Base-by-base conservation (phyloP, 2,888 invertebrate genomes). In the Oxycera nigricornis region DNA sequence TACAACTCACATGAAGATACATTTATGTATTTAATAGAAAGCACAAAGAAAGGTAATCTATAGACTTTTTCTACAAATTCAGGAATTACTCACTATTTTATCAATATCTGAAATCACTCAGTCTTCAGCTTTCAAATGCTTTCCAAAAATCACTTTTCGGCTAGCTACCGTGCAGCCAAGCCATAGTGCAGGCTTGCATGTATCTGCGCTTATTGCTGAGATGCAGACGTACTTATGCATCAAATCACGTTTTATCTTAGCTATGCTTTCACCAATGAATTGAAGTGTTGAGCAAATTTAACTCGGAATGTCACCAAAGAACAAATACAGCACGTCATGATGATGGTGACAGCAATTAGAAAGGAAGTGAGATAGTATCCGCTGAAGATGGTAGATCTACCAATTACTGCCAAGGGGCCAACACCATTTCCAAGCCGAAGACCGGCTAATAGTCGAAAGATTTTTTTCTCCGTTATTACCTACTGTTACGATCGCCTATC, bases 271-370 rank as follows among this genome's bases (percentile, higher is more conserved):
- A 46, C 46, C 46, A 17, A 17, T 3, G 6, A n/a, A 46, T 11
- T 46, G 46, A 3, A 46, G 3, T 3, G 11, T 46, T 46, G 14
- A 2, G 14, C 46, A 22, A 28, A 4, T 41, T 39, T n/a, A 39
- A 9, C 41, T 6, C 11, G 41, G 41, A 39, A 9, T n/a, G 20
- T 2, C 17, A 39, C 41, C 39, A 28, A 31, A 17, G 30, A 30
- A 41, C 17, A 20, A 41, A 41, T 30, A 9, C 17, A 41, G 7
- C 14, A 24, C 20, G 31, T 59, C 30, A 30, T 7, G 28, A 20
- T 11, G 65, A 65, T 14, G 41, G 14, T 65, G 22, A 41, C 30
- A 41, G 22, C 14, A 41, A 65, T 65, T 41, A 65, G 65, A 24
- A 65, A 65, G 65, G 65, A 65, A 65, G 35, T 14, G 46, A 46